Evolutionary conservation across 2,888 invertebrate genomes (phyloP).

Genomic region (Ashinkailepas kermadecensis): DNA sequence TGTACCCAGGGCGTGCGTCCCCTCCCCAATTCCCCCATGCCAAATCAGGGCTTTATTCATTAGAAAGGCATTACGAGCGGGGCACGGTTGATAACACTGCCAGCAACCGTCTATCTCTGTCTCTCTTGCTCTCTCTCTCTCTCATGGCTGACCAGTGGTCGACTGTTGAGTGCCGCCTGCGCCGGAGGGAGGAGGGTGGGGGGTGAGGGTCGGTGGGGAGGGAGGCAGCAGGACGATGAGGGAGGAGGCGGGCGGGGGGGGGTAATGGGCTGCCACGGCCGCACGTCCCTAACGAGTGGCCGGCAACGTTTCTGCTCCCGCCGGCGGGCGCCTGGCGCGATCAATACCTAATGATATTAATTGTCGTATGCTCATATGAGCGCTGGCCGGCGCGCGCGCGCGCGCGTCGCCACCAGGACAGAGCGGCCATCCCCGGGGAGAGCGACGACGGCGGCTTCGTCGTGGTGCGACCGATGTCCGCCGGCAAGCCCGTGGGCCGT

Average conservation of each 20-base stretch:
- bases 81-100: background rate
- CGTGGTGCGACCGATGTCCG: too few relatives aligned
- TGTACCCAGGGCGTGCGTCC: too few relatives aligned
- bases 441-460: background rate
- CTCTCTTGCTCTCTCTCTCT: background rate
- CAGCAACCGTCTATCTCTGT: slow-evolving; percentile 11
- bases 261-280: background rate
- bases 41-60: background rate
- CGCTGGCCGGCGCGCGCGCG: background rate
- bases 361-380: slow-evolving; percentile 18
- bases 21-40: too few relatives aligned
- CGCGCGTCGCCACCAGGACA: background rate
- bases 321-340: background rate
- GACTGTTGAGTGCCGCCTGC: background rate
- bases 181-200: background rate
- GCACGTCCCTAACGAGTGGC: slow-evolving; percentile 12
- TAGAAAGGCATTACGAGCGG: slow-evolving; percentile 5
- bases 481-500: too few relatives aligned
- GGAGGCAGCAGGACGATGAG: too few relatives aligned
- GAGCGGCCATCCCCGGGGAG: background rate
- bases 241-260: background rate
- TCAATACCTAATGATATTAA: slow-evolving; percentile 23
- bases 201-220: background rate
- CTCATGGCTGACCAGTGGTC: background rate
- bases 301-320: slow-evolving; percentile 24